Percentiles rank a stretch among this genome's conserved stretches.
These are phyloP conservation scores for Panthera leo DNA, from an alignment of 2,113 vertebrate genomes.

Conservation along the genomic window DNA sequence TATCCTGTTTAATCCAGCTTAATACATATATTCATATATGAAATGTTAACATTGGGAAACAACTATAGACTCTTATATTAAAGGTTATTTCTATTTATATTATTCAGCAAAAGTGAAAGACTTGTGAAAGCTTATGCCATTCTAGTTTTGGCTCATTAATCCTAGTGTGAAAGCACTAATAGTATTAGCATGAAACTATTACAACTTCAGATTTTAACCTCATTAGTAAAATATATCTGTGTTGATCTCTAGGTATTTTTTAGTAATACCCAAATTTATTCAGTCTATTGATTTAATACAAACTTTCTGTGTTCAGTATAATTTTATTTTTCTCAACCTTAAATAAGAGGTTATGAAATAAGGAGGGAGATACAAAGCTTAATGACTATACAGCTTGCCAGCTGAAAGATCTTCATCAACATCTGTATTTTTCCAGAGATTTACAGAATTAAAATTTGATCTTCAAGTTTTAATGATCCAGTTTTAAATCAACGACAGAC, in stretches of 20 bases:
- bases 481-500: conserved; percentile 82
- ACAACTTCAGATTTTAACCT: conserved; percentile 57
- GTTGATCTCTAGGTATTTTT: conserved; percentile 61
- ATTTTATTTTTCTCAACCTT: conserved; percentile 63
- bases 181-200: conserved; percentile 79
- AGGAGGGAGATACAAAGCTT: conserved; percentile 67
- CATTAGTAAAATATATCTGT: conserved; percentile 65
- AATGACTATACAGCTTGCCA: conserved; percentile 69
- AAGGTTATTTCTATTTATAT: conserved; percentile 75
- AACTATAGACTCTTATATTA: conserved; percentile 73
- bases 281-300: conserved; percentile 72
- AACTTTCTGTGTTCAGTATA: conserved; percentile 69
- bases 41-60: conserved; percentile 60
- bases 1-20: conserved; percentile 65
- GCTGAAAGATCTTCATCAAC: conserved; percentile 80
- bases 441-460: conserved; percentile 80
- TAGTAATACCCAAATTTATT: conserved; percentile 51
- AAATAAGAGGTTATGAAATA: conserved; percentile 70
- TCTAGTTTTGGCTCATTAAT: conserved; percentile 74
- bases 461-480: conserved; percentile 78
- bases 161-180: conserved; percentile 72
- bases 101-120: conserved; percentile 78
- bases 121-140: conserved; percentile 76
- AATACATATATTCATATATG: conserved; percentile 73
- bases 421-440: conserved; percentile 76